A percentile compares a stretch with the other conserved stretches of the same genome.
phyloP scores from a whole-genome alignment of 2,888 invertebrate genomes.

The Polyploca ridens region DNA sequence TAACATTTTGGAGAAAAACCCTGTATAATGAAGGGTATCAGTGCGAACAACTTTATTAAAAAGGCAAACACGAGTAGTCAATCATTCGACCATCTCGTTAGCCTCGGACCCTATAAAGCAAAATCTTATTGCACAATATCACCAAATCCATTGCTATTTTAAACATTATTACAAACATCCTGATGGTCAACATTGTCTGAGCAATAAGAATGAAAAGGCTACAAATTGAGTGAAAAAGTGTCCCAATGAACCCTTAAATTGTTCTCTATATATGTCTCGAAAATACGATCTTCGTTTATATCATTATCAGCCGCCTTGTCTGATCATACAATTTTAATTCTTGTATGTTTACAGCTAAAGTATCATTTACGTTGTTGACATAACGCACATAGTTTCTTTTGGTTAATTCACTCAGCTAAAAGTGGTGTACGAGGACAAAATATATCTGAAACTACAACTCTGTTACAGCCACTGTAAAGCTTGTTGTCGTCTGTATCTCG shows the following conservation, averaged over 20 bases:
- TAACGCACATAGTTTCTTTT: conserved; percentile 51
- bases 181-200: conserved; percentile 35
- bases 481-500: conserved; percentile 60
- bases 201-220: conserved; percentile 55
- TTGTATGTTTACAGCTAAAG: conserved; percentile 50
- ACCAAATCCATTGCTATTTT: conserved; percentile 46
- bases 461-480: conserved; percentile 71
- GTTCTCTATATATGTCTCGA: conserved; percentile 59
- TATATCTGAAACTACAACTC: conserved; percentile 71
- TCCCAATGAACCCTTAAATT: conserved; percentile 67
- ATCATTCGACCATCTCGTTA: conserved; percentile 57
- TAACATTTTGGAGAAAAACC: conserved; percentile 68
- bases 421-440: conserved; percentile 59
- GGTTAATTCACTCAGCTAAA: conserved; percentile 53
- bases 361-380: conserved; percentile 58
- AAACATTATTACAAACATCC: conserved; percentile 44
- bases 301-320: conserved; percentile 58
- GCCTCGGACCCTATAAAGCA: conserved; percentile 58
- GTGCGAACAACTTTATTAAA: conserved; percentile 73
- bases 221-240: conserved; percentile 70
- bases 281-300: conserved; percentile 59
- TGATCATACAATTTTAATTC: conserved; percentile 57
- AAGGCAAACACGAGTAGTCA: conserved; percentile 65
- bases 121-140: conserved; percentile 53
- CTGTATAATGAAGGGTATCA: conserved; percentile 69